These are phyloP conservation scores for Entomobrya multifasciata DNA, from an alignment of 2,888 invertebrate species.

Conservation along the genomic window DNA sequence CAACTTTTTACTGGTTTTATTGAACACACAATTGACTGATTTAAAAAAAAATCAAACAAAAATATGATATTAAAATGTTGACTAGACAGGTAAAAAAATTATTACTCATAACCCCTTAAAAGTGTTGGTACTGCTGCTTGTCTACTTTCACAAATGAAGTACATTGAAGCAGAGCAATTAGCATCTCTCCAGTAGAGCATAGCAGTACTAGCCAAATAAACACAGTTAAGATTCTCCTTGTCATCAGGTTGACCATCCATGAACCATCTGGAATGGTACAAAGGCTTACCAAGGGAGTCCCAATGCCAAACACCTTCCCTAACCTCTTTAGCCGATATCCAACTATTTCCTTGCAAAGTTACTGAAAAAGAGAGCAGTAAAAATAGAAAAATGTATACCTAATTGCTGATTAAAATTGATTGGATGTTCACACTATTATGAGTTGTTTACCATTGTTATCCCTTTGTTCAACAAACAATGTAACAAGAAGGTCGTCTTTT, in stretches of 20 bases:
- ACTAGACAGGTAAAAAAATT: too few species aligned
- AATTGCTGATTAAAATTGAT: not conserved
- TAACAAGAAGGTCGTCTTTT: constrained; percentile 72
- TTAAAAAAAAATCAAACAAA: too few species aligned
- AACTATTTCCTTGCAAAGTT: constrained; percentile 68
- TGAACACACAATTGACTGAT: too few species aligned
- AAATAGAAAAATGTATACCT: not conserved
- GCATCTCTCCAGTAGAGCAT: constrained; percentile 77
- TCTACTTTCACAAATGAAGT: constrained; percentile 74
- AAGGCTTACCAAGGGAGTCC: constrained; percentile 66
- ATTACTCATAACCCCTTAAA: not conserved
- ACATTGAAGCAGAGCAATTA: constrained; percentile 77
- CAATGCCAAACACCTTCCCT: constrained; percentile 77
- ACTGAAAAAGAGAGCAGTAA: constrained; percentile 8
- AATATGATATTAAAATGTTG: too few species aligned
- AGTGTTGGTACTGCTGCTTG: too few species aligned
- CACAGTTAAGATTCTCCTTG: constrained; percentile 71
- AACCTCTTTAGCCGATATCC: constrained; percentile 72
- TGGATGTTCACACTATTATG: not conserved
- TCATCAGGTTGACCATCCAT: constrained; percentile 78
- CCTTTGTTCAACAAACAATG: constrained; percentile 67
- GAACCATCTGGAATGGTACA: constrained; percentile 75
- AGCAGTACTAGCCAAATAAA: constrained; percentile 69
- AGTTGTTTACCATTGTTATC: constrained; percentile 59
- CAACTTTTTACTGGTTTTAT: too few species aligned